Evolutionary conservation across 2,113 vertebrate genomes (phyloP), one percentile per base, ranked within the genome.

Genomic region (Garra rufa): DNA sequence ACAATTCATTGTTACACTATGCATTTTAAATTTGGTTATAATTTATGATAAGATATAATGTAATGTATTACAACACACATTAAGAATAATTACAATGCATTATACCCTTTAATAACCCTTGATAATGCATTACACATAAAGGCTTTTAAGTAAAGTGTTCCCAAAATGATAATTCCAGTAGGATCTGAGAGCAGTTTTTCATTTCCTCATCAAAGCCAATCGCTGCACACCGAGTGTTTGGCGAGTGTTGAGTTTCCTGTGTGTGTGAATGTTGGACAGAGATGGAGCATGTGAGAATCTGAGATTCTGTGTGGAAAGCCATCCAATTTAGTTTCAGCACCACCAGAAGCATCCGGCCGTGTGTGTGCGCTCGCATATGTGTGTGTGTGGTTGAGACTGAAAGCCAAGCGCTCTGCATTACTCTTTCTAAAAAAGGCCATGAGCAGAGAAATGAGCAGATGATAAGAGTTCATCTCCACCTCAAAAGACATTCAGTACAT

Each of bases 321-420:
- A 61, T 26, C 57, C 57, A 61, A 61, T 26, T 61, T 61, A 26
- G 11, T 61, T 61, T 61, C 57, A 61, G 57, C 69, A 71, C 67
- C 67, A 70, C 9, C 9, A 41, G 67, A 43, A 41, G 69, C 38
- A 61, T 71, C 38, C 38, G 38, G 69, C 38, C 4, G 9, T 71
- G 69, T 59, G n/a, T 61, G n/a, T 61, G 5, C 26, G 34, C n/a
- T n/a, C n/a, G n/a, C 6, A 6, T 41, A 6, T 43, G 43, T 43
- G 43, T 44, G 43, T 44, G 43, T 44, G 43, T 44, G 43, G 1
- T 9, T 26, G 2, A 61, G 57, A 24, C 57, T 3, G 24, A 61
- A 61, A 71, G 38, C 34, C 69, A 11, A 43, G 21, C 21, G 1
- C 38, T 71, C 69, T 43, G 69, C 38, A 43, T n/a, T 6, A 71